Evolutionary conservation across 2,888 invertebrate species (phyloP).

Genomic region (Platycheirus rosarum): DNA sequence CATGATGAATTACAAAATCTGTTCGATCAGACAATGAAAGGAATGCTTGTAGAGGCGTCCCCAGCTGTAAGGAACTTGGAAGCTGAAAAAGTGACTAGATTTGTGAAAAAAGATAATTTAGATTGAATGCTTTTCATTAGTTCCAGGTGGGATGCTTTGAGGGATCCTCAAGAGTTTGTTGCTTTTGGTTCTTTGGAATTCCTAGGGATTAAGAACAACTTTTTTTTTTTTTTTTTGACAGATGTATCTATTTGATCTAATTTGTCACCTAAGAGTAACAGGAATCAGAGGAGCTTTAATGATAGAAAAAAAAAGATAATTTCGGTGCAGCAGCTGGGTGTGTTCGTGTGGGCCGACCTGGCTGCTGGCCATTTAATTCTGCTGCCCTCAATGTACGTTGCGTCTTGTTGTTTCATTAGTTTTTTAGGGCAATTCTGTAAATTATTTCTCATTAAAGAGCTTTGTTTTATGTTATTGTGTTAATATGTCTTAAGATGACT

Average conservation of each 20-base stretch:
- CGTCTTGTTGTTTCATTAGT: conserved; percentile 16
- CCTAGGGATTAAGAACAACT: background rate
- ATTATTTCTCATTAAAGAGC: conserved; percentile 53
- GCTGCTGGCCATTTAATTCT: conserved; percentile 47
- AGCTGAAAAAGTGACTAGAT: background rate
- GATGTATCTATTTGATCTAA: conserved; percentile 34
- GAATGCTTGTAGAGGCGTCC: conserved; percentile 7
- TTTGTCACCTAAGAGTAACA: conserved; percentile 47
- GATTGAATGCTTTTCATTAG: background rate
- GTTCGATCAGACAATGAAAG: background rate
- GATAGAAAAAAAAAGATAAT: conserved; percentile 7
- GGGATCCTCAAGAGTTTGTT: conserved; percentile 28
- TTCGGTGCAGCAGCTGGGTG: conserved; percentile 47
- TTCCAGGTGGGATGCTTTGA: conserved; percentile 41
- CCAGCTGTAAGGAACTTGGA: background rate
- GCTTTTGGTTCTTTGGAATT: conserved; percentile 4
- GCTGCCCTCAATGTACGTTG: conserved; percentile 58
- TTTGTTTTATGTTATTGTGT: conserved; percentile 18
- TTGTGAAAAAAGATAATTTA: conserved; percentile 3
- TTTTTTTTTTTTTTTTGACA: conserved; percentile 29
- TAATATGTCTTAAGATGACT: conserved; percentile 35
- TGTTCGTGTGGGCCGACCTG: conserved; percentile 42
- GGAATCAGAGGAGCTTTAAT: background rate
- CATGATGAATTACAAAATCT: conserved; percentile 42
- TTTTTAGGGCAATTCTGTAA: conserved; percentile 44